phyloP scores from a whole-genome alignment of 1,140 invertebrate genomes.

The Tetragnatha versicolor region DNA sequence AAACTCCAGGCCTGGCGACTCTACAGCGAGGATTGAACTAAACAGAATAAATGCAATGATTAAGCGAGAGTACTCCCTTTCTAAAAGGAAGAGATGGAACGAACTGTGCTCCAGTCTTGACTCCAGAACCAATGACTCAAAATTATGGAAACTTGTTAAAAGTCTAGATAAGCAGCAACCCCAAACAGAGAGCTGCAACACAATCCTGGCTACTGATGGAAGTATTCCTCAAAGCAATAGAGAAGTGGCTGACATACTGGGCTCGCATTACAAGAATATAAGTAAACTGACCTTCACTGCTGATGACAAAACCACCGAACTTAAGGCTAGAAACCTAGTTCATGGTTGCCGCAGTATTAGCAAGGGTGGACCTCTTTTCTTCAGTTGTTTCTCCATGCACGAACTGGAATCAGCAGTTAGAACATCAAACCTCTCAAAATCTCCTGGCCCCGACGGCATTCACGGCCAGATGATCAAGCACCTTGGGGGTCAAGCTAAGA shows the following conservation, averaged over 20 bases:
- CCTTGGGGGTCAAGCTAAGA: not conserved
- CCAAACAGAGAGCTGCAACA: conserved; percentile 7
- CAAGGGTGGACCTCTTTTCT: not conserved
- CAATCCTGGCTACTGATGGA: not conserved
- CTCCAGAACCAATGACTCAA: not conserved
- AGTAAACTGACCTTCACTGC: not conserved
- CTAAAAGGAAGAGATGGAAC: not conserved
- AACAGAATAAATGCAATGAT: not conserved
- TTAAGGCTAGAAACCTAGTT: not conserved
- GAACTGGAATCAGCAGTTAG: not conserved
- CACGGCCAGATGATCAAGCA: not conserved
- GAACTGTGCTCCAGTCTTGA: conserved; percentile 1
- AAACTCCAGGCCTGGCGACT: not conserved
- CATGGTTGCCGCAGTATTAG: not conserved
- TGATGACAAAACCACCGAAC: not conserved
- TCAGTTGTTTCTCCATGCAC: not conserved
- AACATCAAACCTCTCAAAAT: not conserved
- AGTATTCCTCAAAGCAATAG: not conserved
- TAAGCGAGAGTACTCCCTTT: conserved; percentile 2
- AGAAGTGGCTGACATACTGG: not conserved
- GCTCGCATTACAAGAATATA: not conserved
- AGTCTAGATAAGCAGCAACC: not conserved
- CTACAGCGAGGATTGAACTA: not conserved
- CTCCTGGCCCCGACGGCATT: not conserved
- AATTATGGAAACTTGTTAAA: not conserved